phyloP scores from a whole-genome alignment of 2,113 vertebrate species.

The Hemibagrus wyckioides region DNA sequence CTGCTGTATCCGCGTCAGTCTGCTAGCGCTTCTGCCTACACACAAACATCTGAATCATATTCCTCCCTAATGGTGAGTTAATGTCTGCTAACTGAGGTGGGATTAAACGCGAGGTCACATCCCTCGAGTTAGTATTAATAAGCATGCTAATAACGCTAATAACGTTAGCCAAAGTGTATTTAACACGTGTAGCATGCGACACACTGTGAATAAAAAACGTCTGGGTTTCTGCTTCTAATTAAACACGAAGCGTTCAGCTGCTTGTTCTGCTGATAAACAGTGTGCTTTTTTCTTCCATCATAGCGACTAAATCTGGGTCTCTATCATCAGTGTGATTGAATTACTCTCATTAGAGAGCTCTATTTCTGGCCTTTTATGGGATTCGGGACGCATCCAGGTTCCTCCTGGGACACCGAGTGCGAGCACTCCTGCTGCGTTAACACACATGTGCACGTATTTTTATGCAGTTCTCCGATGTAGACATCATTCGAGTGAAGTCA shows the following conservation, averaged over 20 bases:
- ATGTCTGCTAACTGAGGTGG: background rate
- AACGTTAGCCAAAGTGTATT: background rate
- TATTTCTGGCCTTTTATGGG: constrained; percentile 10
- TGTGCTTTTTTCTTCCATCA: background rate
- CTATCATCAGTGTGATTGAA: background rate
- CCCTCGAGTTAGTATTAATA: background rate
- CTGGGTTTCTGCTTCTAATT: background rate
- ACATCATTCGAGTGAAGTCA: constrained; percentile 27
- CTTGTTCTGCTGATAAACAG: constrained; percentile 4
- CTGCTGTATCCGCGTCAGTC: background rate
- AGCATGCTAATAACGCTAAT: constrained; percentile 5
- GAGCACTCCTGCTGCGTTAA: background rate
- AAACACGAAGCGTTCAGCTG: background rate
- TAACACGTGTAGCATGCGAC: background rate
- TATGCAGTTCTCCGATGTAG: constrained; percentile 28
- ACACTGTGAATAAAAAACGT: background rate
- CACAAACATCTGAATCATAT: constrained; percentile 4
- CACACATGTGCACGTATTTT: constrained; percentile 16
- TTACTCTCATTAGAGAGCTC: constrained; percentile 19
- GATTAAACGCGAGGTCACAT: background rate
- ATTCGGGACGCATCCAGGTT: background rate
- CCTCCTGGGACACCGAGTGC: background rate
- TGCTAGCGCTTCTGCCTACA: background rate
- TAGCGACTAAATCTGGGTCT: background rate
- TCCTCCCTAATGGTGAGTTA: background rate